Percentiles rank a stretch among this genome's conserved stretches.
phyloP scores from a whole-genome alignment of 2,888 invertebrate genomes.

The Pseudococcus jackbeardsleyi region DNA sequence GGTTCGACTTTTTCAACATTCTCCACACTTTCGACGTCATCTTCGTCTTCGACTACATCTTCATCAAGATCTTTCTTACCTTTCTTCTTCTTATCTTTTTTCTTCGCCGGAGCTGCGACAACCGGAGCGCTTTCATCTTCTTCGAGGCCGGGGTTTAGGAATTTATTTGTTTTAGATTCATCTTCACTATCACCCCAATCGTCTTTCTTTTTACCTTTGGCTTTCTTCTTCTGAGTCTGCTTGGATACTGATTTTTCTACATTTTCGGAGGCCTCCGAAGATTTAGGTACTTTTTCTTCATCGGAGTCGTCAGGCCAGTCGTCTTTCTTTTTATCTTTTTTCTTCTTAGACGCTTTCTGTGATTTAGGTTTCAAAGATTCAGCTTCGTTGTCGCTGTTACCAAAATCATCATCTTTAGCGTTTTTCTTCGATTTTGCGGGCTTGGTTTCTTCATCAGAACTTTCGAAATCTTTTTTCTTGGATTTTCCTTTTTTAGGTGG shows the following conservation, averaged over 20 bases:
- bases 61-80: conserved; percentile 56
- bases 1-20: conserved; percentile 64
- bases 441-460: conserved; percentile 58
- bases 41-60: conserved; percentile 65
- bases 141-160: conserved; percentile 70
- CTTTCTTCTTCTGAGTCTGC: conserved; percentile 65
- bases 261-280: not conserved
- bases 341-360: conserved; percentile 63
- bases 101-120: conserved; percentile 66
- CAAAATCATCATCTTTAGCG: conserved; percentile 15
- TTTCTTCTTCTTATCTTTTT: conserved; percentile 65
- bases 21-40: conserved; percentile 64
- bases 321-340: conserved; percentile 66
- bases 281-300: conserved; percentile 64
- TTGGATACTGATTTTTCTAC: conserved; percentile 60
- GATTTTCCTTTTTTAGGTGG: conserved; percentile 58
- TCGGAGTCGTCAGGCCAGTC: conserved; percentile 66
- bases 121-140: conserved; percentile 69
- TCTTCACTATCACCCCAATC: conserved; percentile 68
- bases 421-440: conserved; percentile 54
- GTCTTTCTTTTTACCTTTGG: conserved; percentile 66
- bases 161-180: conserved; percentile 69
- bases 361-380: not conserved
- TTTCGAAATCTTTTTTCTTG: conserved; percentile 59
- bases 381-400: not conserved